These are phyloP conservation scores for Verasper variegatus DNA, from an alignment of 2,113 vertebrate species.

Conservation along the genomic window DNA sequence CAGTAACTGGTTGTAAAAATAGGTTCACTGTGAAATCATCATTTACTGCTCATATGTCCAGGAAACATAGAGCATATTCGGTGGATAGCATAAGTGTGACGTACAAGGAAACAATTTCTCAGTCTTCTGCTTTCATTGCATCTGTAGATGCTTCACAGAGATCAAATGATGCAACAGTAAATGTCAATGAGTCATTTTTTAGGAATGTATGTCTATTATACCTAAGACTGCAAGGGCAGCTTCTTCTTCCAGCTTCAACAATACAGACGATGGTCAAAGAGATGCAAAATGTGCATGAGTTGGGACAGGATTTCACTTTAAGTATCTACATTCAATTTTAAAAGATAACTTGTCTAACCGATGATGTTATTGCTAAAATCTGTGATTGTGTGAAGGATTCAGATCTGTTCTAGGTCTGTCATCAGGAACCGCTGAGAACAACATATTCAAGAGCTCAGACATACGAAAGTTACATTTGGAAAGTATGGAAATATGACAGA, in stretches of 20 bases:
- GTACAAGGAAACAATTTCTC: conserved; percentile 2
- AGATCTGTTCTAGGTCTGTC: conserved; percentile 45
- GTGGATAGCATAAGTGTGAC: not conserved
- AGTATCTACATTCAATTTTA: conserved; percentile 33
- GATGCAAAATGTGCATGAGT: conserved; percentile 56
- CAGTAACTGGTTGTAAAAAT: not conserved
- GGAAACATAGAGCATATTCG: not conserved
- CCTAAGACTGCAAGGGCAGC: conserved; percentile 48
- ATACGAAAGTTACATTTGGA: conserved; percentile 40
- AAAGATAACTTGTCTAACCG: conserved; percentile 39
- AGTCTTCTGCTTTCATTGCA: conserved; percentile 25
- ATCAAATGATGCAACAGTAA: conserved; percentile 31
- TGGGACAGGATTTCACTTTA: conserved; percentile 50
- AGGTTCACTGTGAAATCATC: not conserved
- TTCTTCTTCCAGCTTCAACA: conserved; percentile 53
- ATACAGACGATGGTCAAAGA: conserved; percentile 59
- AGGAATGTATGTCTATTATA: conserved; percentile 55
- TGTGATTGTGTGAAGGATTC: conserved; percentile 41
- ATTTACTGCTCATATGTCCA: conserved; percentile 14
- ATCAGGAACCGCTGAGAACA: conserved; percentile 43
- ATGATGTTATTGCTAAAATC: conserved; percentile 49
- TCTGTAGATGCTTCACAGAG: conserved; percentile 38
- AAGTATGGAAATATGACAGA: conserved; percentile 55
- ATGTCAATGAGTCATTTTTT: conserved; percentile 40
- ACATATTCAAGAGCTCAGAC: conserved; percentile 33